Evolutionary conservation across 2,888 invertebrate genomes (phyloP), one percentile per base, ranked within the genome.

Genomic region (Eilema griseolum): DNA sequence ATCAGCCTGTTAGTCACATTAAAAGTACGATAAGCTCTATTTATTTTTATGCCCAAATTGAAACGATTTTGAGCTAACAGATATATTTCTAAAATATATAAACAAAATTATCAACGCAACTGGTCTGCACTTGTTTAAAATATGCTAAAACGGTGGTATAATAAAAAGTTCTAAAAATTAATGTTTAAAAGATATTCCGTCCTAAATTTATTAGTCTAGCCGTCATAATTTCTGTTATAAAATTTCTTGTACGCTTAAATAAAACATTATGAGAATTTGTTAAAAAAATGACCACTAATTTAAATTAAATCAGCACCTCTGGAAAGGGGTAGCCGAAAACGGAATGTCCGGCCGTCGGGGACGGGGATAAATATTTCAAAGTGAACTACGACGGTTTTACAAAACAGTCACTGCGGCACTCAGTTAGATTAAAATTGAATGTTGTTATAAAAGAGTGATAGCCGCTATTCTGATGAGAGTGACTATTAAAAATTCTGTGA

Each of bases 381-480:
- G 59, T 71, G 69, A 73, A 75, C 67, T 69, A 67, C 77, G 73
- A 74, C 67, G 83, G 86, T 87, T 89, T 87, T 89, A 87, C 88
- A 71, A 73, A 73, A 64, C 74, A 89, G 88, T 90, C 88, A 90
- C 85, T 73, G 81, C 84, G 70, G 85, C 86, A 92, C 93, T 92
- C 90, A 89, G 85, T 86, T 79, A 86, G 90, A 93, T 93, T 93
- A 92, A 89, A 90, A 91, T 91, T 90, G 90, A 91, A 91, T 91
- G 89, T 88, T 83, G 86, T 86, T 85, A 84, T 84, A 87, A 85
- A 87, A 86, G 80, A 85, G 80, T 70, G 75, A 86, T 84, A 75
- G 78, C 71, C 64, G 70, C 75, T 78, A 77, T 79, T 79, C 66
- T 71, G 69, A 74, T 72, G 73, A 77, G 68, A 77, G 68, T 78